Conservation (phyloP, 2,113 vertebrate species). For the Cinclus mexicanus region DNA sequence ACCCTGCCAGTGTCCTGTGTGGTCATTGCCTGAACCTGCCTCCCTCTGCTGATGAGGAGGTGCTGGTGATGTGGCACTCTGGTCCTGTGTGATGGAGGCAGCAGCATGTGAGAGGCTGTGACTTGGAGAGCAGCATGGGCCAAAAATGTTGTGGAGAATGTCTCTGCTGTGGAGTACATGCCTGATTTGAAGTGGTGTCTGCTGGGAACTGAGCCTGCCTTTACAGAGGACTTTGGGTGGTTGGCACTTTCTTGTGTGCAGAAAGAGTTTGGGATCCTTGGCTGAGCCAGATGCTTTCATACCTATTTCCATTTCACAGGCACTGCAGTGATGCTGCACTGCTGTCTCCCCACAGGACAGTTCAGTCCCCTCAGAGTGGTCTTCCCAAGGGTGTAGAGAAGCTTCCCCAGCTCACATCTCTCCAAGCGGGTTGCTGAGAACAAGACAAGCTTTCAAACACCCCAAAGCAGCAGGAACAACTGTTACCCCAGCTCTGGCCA, state of each 20-base stretch:
- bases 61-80: neutral
- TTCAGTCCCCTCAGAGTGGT: neutral
- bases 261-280: neutral
- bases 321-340: neutral
- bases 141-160: neutral
- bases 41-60: neutral
- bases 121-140: neutral
- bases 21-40: neutral
- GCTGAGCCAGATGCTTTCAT: neutral
- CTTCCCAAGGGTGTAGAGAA: neutral
- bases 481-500: neutral
- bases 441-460: neutral
- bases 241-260: neutral
- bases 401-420: neutral
- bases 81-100: neutral
- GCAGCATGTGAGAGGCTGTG: neutral
- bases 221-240: neutral
- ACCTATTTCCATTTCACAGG: neutral
- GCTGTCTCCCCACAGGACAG: neutral
- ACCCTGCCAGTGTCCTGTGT: fast-evolving
- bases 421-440: neutral
- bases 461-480: neutral
- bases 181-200: neutral
- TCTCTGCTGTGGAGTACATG: neutral
- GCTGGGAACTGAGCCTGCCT: neutral